Conservation (phyloP, 2,888 invertebrate species). For the Pachymerium ferrugineum region DNA sequence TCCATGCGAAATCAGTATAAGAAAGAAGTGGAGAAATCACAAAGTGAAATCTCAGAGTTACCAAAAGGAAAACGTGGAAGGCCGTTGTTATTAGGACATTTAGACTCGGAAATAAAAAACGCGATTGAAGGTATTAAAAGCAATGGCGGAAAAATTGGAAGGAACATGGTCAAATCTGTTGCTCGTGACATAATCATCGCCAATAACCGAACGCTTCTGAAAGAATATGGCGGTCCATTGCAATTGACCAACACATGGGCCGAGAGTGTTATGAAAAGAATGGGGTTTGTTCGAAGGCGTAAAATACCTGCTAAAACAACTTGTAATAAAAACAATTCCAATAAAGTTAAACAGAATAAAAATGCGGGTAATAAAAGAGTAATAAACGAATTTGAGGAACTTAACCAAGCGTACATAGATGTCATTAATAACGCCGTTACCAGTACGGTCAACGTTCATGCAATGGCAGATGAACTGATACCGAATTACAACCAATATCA, state of each 20-base stretch:
- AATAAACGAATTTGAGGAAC: constrained; percentile 17
- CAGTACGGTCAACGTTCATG: neutral
- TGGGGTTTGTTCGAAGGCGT: constrained; percentile 16
- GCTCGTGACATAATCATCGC: constrained; percentile 10
- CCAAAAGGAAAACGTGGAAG: constrained; percentile 20
- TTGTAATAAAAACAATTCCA: neutral
- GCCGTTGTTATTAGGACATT: constrained; percentile 10
- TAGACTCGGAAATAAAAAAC: constrained; percentile 3
- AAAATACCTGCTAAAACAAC: neutral
- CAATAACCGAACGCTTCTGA: neutral
- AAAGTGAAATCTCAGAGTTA: neutral
- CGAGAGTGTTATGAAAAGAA: constrained; percentile 28
- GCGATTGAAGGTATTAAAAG: constrained; percentile 25
- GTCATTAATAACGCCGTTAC: neutral
- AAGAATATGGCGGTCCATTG: constrained; percentile 28
- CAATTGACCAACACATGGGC: constrained; percentile 28
- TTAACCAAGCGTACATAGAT: constrained; percentile 23
- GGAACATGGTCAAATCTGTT: constrained; percentile 16
- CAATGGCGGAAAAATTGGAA: constrained; percentile 20
- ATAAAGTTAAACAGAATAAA: neutral
- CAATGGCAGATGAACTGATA: neutral
- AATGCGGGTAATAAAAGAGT: neutral
- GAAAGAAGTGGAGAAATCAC: neutral
- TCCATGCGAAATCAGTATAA: constrained; percentile 27
- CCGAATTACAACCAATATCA: constrained; percentile 10